Conservation (phyloP, 2,113 vertebrate species). For the Anoura caudifer region DNA sequence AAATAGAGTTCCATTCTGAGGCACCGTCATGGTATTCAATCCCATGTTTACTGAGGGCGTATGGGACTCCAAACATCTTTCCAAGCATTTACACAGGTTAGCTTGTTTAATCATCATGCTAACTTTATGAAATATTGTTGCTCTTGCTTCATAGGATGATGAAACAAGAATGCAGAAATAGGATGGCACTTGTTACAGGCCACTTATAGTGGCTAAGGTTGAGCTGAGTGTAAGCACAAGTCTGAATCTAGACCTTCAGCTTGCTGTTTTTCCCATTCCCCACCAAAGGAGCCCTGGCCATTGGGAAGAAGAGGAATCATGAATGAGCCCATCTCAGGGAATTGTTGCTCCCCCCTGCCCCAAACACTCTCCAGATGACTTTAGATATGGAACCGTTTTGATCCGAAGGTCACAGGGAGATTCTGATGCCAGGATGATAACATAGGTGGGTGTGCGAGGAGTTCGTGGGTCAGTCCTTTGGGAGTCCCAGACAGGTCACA, state of each 20-base stretch:
- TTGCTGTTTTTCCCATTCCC: background rate
- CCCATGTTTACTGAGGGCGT: background rate
- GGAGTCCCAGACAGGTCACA: background rate
- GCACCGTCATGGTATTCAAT: background rate
- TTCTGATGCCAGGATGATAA: too few relatives aligned
- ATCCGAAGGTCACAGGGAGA: background rate
- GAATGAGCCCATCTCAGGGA: background rate
- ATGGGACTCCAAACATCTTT: background rate
- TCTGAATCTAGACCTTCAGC: background rate
- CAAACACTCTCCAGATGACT: background rate
- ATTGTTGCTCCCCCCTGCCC: too few relatives aligned
- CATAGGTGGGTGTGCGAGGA: background rate
- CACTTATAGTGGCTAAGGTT: too few relatives aligned
- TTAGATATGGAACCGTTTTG: background rate
- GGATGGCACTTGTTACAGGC: too few relatives aligned
- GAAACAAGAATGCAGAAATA: background rate
- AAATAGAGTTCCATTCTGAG: background rate
- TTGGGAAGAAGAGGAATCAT: background rate
- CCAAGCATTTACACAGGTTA: background rate
- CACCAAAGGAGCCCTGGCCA: background rate
- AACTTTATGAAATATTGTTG: background rate
- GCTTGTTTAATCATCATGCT: background rate
- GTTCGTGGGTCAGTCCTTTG: background rate
- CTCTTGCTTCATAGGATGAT: background rate
- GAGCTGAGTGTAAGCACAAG: background rate